Conservation (phyloP, 1,140 invertebrate genomes). For the Hylyphantes graminicola region DNA sequence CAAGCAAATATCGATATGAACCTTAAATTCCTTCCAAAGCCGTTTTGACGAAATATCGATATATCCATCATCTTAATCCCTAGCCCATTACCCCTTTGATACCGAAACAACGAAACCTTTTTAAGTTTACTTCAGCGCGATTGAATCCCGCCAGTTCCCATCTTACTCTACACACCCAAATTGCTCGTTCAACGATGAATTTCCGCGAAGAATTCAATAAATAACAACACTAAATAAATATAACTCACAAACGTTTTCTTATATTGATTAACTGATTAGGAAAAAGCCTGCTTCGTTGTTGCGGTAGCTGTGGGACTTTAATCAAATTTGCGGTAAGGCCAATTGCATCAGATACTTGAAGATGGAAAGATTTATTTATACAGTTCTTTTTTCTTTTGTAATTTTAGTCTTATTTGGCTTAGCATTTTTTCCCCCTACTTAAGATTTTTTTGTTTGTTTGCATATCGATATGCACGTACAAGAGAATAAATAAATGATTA, state of each 20-base stretch:
- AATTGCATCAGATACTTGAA: slow-evolving; percentile 34
- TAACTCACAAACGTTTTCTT: slow-evolving; percentile 30
- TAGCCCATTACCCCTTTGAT: slow-evolving; percentile 54
- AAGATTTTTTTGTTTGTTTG: too few species aligned
- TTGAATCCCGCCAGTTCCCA: slow-evolving; percentile 4
- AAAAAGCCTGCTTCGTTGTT: not conserved
- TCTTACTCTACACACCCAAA: slow-evolving; percentile 7
- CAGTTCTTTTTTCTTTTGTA: not conserved
- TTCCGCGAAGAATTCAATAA: slow-evolving; percentile 36
- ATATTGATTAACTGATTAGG: slow-evolving; percentile 59
- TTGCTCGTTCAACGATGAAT: slow-evolving; percentile 46
- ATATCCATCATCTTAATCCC: slow-evolving; percentile 49
- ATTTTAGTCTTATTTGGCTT: not conserved
- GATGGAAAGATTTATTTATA: not conserved
- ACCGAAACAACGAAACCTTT: slow-evolving; percentile 11
- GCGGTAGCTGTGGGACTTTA: slow-evolving; percentile 48
- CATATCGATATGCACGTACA: too few species aligned
- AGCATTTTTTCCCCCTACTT: not conserved
- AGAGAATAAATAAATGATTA: too few species aligned
- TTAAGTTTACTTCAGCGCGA: slow-evolving; percentile 14
- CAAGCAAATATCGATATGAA: too few species aligned
- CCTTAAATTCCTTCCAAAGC: too few species aligned
- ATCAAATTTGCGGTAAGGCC: slow-evolving; percentile 57
- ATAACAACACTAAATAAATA: slow-evolving; percentile 50
- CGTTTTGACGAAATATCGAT: slow-evolving; percentile 33